Evolutionary conservation across 2,888 invertebrate species (phyloP).

Genomic region (Yponomeuta evonymella): DNA sequence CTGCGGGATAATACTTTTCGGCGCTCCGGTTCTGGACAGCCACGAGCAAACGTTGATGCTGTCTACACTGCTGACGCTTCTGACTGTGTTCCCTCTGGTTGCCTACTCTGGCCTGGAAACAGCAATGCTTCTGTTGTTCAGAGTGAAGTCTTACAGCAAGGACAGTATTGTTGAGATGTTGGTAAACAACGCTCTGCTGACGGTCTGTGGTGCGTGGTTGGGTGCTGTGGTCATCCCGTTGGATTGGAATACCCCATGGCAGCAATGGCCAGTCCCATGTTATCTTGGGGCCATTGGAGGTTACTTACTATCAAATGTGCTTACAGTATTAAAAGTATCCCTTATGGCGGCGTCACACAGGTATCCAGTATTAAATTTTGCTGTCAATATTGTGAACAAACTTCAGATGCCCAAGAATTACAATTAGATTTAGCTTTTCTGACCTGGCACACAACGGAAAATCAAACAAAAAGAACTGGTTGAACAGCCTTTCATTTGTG

Average conservation of each 20-base stretch:
- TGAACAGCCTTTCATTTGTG: too few species aligned
- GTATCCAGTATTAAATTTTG: slow-evolving; percentile 48
- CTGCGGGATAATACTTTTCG: slow-evolving; percentile 79
- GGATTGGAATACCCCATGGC: slow-evolving; percentile 95
- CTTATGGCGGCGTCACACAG: slow-evolving; percentile 51
- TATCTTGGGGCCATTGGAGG: slow-evolving; percentile 81
- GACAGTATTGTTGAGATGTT: slow-evolving; percentile 75
- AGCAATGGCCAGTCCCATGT: slow-evolving; percentile 86
- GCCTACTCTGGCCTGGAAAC: slow-evolving; percentile 78
- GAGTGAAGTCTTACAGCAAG: slow-evolving; percentile 63
- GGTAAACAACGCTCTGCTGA: slow-evolving; percentile 72
- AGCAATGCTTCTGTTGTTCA: slow-evolving; percentile 72
- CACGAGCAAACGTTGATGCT: slow-evolving; percentile 82
- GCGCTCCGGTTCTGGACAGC: slow-evolving; percentile 79
- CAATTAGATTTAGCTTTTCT: background rate
- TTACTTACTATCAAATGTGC: slow-evolving; percentile 73
- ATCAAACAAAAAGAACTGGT: too few species aligned
- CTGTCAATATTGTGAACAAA: slow-evolving; percentile 47
- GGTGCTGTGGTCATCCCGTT: slow-evolving; percentile 91
- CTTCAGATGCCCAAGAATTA: slow-evolving; percentile 20
- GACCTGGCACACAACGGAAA: too few species aligned
- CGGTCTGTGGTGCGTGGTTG: slow-evolving; percentile 87
- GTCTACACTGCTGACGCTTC: slow-evolving; percentile 74
- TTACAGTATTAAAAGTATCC: slow-evolving; percentile 65
- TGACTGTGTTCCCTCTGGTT: slow-evolving; percentile 79